Evolutionary conservation across 2,113 vertebrate species (phyloP).

Genomic region (Melanostigma gelatinosum): DNA sequence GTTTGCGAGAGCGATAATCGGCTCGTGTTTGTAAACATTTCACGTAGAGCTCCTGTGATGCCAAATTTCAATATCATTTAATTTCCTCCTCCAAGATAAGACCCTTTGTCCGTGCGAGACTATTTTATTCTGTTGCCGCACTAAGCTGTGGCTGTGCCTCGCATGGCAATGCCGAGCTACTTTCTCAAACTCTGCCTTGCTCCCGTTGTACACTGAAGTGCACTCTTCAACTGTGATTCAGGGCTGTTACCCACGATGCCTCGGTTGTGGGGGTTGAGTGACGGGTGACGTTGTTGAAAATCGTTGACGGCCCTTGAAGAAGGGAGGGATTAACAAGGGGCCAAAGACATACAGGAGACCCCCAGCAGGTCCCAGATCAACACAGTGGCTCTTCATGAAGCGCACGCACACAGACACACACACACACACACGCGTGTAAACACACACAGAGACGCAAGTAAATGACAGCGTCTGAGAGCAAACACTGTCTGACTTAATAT

Average conservation of each 20-base stretch:
- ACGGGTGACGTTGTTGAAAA: constrained; percentile 37
- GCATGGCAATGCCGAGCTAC: constrained; percentile 61
- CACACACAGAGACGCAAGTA: constrained; percentile 1
- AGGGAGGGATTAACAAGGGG: constrained; percentile 44
- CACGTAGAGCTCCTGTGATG: constrained; percentile 51
- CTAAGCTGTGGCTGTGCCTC: constrained; percentile 48
- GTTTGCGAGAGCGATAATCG: constrained; percentile 30
- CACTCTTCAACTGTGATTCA: constrained; percentile 46
- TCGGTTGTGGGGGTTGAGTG: constrained; percentile 39
- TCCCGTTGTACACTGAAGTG: constrained; percentile 47
- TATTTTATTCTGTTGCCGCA: constrained; percentile 58
- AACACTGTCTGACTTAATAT: neutral
- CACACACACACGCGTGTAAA: constrained; percentile 4
- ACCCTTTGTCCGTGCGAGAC: constrained; percentile 66
- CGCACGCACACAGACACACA: neutral
- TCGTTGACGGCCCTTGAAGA: constrained; percentile 25
- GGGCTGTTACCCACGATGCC: constrained; percentile 56
- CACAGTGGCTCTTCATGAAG: neutral
- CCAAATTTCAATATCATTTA: constrained; percentile 69
- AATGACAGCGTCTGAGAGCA: neutral
- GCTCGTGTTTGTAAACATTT: constrained; percentile 59
- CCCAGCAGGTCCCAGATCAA: constrained; percentile 29
- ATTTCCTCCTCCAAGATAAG: constrained; percentile 74
- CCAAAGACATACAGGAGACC: constrained; percentile 27
- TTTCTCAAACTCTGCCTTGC: constrained; percentile 29